These are phyloP conservation scores for Bombyx mandarina DNA, from an alignment of 1,140 invertebrate genomes.

Conservation along the genomic window DNA sequence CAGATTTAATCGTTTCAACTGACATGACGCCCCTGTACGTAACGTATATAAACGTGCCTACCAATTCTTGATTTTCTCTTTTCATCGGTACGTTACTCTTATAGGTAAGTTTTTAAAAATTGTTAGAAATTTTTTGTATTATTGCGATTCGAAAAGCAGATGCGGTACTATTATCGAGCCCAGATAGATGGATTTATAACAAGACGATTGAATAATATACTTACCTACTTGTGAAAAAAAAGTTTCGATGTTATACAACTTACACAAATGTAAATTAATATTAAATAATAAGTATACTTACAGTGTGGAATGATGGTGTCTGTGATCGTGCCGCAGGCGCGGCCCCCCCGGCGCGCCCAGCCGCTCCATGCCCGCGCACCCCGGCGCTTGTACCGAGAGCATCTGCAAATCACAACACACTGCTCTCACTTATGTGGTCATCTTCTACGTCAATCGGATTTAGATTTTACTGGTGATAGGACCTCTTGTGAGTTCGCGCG, in stretches of 20 bases:
- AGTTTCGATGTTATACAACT: not conserved
- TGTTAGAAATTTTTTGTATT: too few species aligned
- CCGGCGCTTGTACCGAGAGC: conserved; percentile 77
- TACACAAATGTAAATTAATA: not conserved
- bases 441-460: conserved; percentile 22
- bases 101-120: too few species aligned
- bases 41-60: too few species aligned
- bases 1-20: too few species aligned
- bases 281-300: conserved; percentile 27
- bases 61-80: too few species aligned
- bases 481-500: too few species aligned
- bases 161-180: too few species aligned
- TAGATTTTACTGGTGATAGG: too few species aligned
- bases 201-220: not conserved
- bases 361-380: conserved; percentile 78
- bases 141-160: too few species aligned
- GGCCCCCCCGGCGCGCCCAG: conserved; percentile 74
- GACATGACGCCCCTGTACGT: too few species aligned
- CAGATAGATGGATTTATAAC: too few species aligned
- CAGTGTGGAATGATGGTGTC: conserved; percentile 68
- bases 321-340: conserved; percentile 63
- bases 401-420: conserved; percentile 74
- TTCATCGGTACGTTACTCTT: too few species aligned
- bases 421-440: conserved; percentile 68
- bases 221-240: not conserved